Percentiles rank a stretch among this genome's conserved stretches.
Conservation (phyloP, 64 coral and sea anemone genomes). For the Cladopsammia gracilis region DNA sequence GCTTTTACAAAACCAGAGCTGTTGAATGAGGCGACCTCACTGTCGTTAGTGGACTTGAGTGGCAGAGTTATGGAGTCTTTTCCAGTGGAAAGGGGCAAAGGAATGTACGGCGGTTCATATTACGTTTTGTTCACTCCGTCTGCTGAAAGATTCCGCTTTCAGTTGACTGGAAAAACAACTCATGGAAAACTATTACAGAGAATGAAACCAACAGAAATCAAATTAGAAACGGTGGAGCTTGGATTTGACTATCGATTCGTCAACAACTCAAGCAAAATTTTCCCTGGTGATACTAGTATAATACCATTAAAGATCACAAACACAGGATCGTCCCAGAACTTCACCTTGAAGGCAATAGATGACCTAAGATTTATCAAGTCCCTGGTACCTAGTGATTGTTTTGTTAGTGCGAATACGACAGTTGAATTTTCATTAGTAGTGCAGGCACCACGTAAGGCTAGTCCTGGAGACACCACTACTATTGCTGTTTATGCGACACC, state of each 20-base stretch:
- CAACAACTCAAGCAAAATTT: not conserved
- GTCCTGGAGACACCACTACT: constrained; percentile 58
- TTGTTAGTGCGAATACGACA: constrained; percentile 21
- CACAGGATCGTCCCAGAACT: constrained; percentile 1
- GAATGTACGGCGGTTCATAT: constrained; percentile 23
- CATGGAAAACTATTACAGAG: constrained; percentile 28
- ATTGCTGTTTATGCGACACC: constrained; percentile 43
- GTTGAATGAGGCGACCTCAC: not conserved
- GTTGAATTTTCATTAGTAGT: not conserved
- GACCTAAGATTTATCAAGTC: constrained; percentile 48
- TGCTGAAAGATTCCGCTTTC: constrained; percentile 54
- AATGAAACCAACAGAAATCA: constrained; percentile 55
- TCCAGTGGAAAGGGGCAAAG: constrained; percentile 55
- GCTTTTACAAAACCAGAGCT: constrained; percentile 33
- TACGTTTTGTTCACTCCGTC: constrained; percentile 36
- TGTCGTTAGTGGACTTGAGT: constrained; percentile 39
- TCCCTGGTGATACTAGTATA: constrained; percentile 1
- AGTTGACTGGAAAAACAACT: constrained; percentile 34
- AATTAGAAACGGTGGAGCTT: constrained; percentile 37
- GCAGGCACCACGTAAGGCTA: constrained; percentile 38
- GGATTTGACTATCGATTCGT: not conserved
- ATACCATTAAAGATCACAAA: constrained; percentile 68
- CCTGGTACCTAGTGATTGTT: constrained; percentile 1
- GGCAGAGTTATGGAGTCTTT: constrained; percentile 53
- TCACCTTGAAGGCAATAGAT: constrained; percentile 58